A percentile compares a stretch with the other conserved stretches of the same genome.
phyloP scores from a whole-genome alignment of 2,797 vertebrate species.

The Micrastur ruficollis region DNA sequence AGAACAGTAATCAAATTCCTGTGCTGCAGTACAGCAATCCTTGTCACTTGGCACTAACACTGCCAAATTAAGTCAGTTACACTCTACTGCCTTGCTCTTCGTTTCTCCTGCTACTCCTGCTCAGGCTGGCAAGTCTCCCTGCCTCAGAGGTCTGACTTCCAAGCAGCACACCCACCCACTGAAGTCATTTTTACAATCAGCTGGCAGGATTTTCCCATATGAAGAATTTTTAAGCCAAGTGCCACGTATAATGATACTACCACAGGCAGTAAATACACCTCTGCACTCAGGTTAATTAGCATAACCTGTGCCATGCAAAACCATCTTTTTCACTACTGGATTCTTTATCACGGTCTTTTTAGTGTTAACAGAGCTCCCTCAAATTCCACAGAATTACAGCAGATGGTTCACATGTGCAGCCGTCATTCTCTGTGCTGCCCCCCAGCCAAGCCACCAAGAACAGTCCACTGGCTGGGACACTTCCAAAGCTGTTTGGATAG shows the following conservation, averaged over 20 bases:
- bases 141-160: neutral
- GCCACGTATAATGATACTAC: neutral
- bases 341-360: fast-evolving
- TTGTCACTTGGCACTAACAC: neutral
- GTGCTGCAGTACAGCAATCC: neutral
- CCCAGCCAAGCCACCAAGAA: neutral
- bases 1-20: neutral
- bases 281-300: neutral
- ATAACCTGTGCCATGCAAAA: neutral
- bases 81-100: neutral
- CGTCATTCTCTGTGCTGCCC: neutral
- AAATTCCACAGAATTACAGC: neutral
- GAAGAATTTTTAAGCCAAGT: neutral
- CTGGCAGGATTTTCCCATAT: neutral
- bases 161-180: neutral
- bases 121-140: neutral
- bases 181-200: neutral
- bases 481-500: neutral
- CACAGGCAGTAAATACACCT: neutral
- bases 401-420: neutral
- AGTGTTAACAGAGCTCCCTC: neutral
- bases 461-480: neutral
- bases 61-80: neutral
- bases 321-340: neutral
- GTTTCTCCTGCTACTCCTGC: neutral